phyloP scores from a whole-genome alignment of 1,140 invertebrate genomes.

The Megalopta genalis region DNA sequence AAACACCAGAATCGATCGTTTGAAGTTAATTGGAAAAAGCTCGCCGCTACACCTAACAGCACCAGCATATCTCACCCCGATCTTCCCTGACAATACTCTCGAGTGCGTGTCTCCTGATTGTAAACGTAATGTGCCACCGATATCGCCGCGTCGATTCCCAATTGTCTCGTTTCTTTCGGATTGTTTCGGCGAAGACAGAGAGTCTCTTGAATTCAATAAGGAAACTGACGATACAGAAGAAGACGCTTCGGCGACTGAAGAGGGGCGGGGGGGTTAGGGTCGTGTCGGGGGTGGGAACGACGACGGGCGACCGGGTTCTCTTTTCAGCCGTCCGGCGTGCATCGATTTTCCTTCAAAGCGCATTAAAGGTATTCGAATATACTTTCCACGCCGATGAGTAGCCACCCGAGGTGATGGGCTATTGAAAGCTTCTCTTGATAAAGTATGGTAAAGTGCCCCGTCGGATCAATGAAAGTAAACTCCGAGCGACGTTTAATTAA shows the following conservation, averaged over 20 bases:
- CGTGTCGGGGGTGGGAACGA: not conserved
- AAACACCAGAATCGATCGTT: no score
- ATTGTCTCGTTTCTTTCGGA: constrained; percentile 30
- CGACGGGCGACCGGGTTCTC: not conserved
- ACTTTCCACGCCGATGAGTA: constrained; percentile 69
- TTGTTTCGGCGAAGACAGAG: constrained; percentile 36
- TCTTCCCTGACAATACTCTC: not conserved
- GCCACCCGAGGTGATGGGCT: constrained; percentile 69
- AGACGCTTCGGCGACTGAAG: no score
- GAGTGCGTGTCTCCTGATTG: not conserved
- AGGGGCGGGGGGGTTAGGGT: no score
- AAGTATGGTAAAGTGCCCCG: constrained; percentile 66
- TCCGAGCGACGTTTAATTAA: constrained; percentile 60
- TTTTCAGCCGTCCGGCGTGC: constrained; percentile 40
- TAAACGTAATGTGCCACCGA: constrained; percentile 2
- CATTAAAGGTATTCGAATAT: constrained; percentile 69
- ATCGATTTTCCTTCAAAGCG: constrained; percentile 64
- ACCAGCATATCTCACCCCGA: no score
- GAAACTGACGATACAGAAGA: constrained; percentile 31
- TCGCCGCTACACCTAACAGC: no score
- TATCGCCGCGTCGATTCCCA: constrained; percentile 8
- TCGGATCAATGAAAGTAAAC: constrained; percentile 62
- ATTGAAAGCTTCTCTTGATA: constrained; percentile 68
- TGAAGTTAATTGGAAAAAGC: no score
- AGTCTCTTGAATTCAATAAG: constrained; percentile 50